phyloP scores from a whole-genome alignment of 2,113 vertebrate genomes.

The Cichladusa arquata region DNA sequence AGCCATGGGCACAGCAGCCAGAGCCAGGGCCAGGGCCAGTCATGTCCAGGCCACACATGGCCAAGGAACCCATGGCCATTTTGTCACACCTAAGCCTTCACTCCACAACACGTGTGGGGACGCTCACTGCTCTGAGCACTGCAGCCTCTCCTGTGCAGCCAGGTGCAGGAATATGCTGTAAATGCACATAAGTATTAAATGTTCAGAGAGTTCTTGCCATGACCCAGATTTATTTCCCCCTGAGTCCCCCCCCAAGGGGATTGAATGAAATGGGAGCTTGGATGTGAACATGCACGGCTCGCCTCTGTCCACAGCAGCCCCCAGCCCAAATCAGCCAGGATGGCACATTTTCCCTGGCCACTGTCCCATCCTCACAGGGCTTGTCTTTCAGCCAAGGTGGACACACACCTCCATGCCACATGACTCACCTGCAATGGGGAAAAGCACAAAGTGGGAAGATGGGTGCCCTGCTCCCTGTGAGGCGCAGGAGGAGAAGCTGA shows the following conservation, averaged over 20 bases:
- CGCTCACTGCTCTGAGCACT: background rate
- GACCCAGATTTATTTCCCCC: background rate
- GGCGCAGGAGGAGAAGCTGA: fast-evolving
- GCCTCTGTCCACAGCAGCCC: background rate
- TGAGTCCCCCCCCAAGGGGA: background rate
- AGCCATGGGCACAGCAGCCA: fast-evolving
- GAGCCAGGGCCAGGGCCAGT: background rate
- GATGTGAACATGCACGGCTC: fast-evolving
- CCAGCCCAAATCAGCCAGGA: background rate
- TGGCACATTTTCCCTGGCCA: background rate
- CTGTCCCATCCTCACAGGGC: background rate
- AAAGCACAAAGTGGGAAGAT: no score
- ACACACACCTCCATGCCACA: fast-evolving
- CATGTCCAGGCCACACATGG: no score
- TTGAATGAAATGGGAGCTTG: fast-evolving
- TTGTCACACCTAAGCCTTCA: fast-evolving
- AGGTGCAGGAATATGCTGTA: background rate
- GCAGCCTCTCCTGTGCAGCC: background rate
- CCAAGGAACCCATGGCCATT: fast-evolving
- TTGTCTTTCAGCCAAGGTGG: background rate
- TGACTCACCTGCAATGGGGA: fast-evolving
- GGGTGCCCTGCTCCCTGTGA: fast-evolving
- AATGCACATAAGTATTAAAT: slow-evolving; percentile 5
- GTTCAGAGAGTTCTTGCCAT: background rate
- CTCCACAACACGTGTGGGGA: fast-evolving